Percentiles rank a stretch among this genome's conserved stretches.
Evolutionary conservation across 2,888 invertebrate species (phyloP).

Genomic region (Eudasyphora cyanicolor): DNA sequence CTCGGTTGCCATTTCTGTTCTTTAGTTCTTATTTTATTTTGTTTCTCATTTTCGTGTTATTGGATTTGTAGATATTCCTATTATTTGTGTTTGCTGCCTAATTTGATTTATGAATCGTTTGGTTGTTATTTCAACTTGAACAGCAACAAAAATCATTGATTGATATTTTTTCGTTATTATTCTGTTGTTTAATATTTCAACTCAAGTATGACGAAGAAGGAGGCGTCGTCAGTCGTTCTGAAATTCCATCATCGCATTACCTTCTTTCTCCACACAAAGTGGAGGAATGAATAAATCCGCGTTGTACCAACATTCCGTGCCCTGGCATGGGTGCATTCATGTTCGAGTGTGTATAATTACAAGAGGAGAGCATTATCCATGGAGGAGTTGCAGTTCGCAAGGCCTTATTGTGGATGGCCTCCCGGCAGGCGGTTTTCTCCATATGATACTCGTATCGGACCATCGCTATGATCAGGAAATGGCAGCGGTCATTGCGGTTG

Average conservation of each 20-base stretch:
- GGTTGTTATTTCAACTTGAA: slow-evolving; percentile 63
- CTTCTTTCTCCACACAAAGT: background rate
- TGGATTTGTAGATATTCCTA: background rate
- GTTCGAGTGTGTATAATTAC: too few relatives aligned
- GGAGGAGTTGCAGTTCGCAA: too few relatives aligned
- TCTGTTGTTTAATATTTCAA: slow-evolving; percentile 16
- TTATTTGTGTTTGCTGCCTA: slow-evolving; percentile 53
- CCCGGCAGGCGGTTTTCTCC: too few relatives aligned
- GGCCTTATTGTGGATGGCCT: too few relatives aligned
- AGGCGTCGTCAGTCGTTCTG: background rate
- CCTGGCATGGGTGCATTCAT: too few relatives aligned
- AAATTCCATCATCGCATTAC: background rate
- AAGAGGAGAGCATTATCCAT: too few relatives aligned
- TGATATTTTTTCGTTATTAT: slow-evolving; percentile 55
- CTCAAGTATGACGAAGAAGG: background rate
- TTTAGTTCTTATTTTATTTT: background rate
- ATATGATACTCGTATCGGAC: too few relatives aligned
- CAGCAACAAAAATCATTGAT: slow-evolving; percentile 56
- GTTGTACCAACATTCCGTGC: too few relatives aligned
- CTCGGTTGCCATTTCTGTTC: background rate
- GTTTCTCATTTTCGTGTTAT: background rate
- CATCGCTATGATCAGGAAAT: too few relatives aligned
- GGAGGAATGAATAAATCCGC: too few relatives aligned
- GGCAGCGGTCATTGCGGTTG: too few relatives aligned
- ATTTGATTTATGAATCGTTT: slow-evolving; percentile 65